phyloP scores from a whole-genome alignment of 2,797 vertebrate genomes.

The Neosilurus hyrtlii region DNA sequence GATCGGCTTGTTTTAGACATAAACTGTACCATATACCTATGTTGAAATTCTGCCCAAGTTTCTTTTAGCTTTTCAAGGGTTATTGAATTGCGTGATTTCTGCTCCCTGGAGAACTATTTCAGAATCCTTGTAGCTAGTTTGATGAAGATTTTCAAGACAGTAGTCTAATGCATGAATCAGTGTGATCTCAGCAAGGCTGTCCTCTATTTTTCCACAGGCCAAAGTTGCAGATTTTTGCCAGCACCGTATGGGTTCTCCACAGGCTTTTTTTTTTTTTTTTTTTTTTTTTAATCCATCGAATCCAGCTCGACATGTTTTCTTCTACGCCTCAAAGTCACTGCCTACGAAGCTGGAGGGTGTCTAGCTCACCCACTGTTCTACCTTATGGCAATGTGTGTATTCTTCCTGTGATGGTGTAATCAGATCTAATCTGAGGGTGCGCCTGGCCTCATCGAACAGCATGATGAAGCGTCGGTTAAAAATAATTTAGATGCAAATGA shows the following conservation, averaged over 20 bases:
- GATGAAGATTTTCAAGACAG: background rate
- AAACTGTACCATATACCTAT: no score
- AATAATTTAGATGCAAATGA: constrained; percentile 8
- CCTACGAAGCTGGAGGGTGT: constrained; percentile 59
- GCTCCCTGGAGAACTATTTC: constrained; percentile 3
- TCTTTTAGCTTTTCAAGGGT: background rate
- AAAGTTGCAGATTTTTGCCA: constrained; percentile 2
- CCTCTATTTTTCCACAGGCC: constrained; percentile 13
- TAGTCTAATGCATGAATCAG: constrained; percentile 1
- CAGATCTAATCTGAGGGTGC: constrained; percentile 22
- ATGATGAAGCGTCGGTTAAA: background rate
- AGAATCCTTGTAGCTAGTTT: background rate
- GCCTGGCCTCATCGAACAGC: background rate
- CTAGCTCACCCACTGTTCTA: constrained; percentile 58
- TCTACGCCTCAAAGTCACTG: constrained; percentile 26
- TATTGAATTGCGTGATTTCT: background rate
- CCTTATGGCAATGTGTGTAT: constrained; percentile 51
- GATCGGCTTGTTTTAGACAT: no score
- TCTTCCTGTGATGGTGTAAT: constrained; percentile 20
- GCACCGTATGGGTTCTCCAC: constrained; percentile 26
- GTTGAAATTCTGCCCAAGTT: no score
- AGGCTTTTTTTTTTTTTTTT: background rate
- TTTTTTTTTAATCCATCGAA: background rate
- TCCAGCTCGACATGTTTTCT: constrained; percentile 3
- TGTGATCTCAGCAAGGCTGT: constrained; percentile 8